Evolutionary conservation across 2,113 vertebrate species (phyloP).

Genomic region (Terrapene triunguis): DNA sequence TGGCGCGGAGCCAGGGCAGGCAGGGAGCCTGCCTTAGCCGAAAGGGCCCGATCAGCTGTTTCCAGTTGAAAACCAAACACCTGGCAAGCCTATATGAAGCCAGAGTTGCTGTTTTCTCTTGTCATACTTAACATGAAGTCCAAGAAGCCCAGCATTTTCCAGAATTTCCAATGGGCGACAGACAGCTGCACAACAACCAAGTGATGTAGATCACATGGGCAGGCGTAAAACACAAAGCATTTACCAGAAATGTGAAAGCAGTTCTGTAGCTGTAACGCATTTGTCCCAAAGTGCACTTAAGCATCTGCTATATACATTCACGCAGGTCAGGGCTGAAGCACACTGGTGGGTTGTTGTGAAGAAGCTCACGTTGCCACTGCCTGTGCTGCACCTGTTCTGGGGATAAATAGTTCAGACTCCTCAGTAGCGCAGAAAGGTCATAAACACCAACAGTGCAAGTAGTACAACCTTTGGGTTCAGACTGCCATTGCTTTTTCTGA

Average conservation of each 20-base stretch:
- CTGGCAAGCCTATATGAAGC: neutral
- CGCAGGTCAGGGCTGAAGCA: neutral
- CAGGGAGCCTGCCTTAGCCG: too few species aligned
- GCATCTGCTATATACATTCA: rapidly evolving
- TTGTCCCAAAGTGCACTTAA: neutral
- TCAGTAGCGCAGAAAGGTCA: neutral
- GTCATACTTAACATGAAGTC: neutral
- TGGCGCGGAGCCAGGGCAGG: too few species aligned
- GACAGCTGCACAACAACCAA: neutral
- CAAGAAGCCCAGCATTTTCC: neutral
- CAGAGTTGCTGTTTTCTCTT: neutral
- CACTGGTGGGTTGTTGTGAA: neutral
- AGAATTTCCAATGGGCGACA: neutral
- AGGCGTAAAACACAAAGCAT: neutral
- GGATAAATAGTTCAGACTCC: neutral
- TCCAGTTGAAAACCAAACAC: neutral
- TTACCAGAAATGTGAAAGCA: neutral
- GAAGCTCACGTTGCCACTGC: neutral
- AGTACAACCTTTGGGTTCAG: neutral
- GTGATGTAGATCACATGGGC: neutral
- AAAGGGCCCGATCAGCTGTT: too few species aligned
- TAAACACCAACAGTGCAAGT: neutral
- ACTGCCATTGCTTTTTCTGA: neutral
- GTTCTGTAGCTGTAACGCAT: rapidly evolving
- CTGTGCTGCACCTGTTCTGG: neutral